phyloP scores from a whole-genome alignment of 2,888 invertebrate species.

The Caenorhabditis becei region DNA sequence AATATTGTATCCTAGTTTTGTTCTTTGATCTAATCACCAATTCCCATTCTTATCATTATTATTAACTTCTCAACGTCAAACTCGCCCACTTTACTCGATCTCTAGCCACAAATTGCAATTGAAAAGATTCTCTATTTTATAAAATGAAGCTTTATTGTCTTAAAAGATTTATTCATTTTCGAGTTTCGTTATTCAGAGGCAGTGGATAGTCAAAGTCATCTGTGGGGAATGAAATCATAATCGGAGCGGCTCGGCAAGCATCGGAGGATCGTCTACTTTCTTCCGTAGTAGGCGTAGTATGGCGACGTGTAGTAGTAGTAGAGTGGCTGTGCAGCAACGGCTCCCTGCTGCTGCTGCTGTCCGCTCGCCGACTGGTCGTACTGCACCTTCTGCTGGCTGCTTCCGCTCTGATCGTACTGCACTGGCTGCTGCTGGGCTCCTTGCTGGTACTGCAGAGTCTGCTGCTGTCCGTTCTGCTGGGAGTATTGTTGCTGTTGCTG shows the following conservation, averaged over 20 bases:
- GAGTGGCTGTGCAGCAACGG: slow-evolving; percentile 58
- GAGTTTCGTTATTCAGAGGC: slow-evolving; percentile 12
- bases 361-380: slow-evolving; percentile 19
- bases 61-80: neutral
- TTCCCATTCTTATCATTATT: neutral
- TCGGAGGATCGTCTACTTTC: slow-evolving; percentile 48
- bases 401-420: slow-evolving; percentile 43
- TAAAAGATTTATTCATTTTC: slow-evolving; percentile 22
- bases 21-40: neutral
- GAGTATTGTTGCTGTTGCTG: slow-evolving; percentile 28
- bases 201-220: slow-evolving; percentile 5
- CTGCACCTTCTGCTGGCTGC: slow-evolving; percentile 7
- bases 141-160: slow-evolving; percentile 2
- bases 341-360: slow-evolving; percentile 34
- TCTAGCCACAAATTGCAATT: neutral
- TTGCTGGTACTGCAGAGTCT: slow-evolving; percentile 46
- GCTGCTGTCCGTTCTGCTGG: slow-evolving; percentile 20
- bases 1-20: neutral
- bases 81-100: neutral
- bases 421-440: slow-evolving; percentile 50
- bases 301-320: slow-evolving; percentile 66
- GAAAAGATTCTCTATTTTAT: neutral
- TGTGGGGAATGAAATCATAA: slow-evolving; percentile 7
- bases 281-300: slow-evolving; percentile 65
- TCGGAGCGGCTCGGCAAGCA: neutral